Evolutionary conservation across 2,888 invertebrate species (phyloP).

Genomic region (Herminia tarsipennalis): DNA sequence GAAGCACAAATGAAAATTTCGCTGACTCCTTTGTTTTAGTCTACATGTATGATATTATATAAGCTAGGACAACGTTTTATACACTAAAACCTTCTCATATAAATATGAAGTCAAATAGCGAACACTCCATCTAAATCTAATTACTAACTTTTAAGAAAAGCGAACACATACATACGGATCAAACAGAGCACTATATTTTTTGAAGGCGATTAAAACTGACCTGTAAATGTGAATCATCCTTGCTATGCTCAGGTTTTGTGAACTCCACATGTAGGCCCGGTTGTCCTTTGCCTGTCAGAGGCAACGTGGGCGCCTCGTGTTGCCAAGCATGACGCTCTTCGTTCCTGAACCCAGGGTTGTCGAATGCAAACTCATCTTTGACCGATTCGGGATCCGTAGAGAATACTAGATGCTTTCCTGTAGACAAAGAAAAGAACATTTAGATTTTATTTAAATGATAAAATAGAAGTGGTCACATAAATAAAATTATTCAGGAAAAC

Average conservation of each 20-base stretch:
- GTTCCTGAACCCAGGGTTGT: constrained; percentile 91
- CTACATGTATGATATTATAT: too few relatives aligned
- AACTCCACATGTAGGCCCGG: constrained; percentile 72
- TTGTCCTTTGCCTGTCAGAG: constrained; percentile 69
- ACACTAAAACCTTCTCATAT: too few relatives aligned
- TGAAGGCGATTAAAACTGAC: constrained; percentile 51
- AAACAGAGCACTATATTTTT: too few relatives aligned
- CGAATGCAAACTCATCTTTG: constrained; percentile 92
- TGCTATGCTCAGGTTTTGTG: constrained; percentile 73
- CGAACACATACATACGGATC: too few relatives aligned
- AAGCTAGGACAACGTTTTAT: too few relatives aligned
- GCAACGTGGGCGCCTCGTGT: constrained; percentile 77
- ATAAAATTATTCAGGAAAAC: too few relatives aligned
- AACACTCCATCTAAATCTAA: too few relatives aligned
- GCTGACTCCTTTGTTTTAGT: too few relatives aligned
- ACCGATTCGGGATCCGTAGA: constrained; percentile 91
- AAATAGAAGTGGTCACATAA: too few relatives aligned
- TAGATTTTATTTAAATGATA: neutral
- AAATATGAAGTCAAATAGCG: too few relatives aligned
- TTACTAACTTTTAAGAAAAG: too few relatives aligned
- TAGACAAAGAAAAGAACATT: constrained; percentile 38
- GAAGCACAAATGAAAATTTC: too few relatives aligned
- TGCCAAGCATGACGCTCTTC: constrained; percentile 77
- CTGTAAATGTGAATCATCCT: constrained; percentile 74
- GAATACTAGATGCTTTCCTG: constrained; percentile 90